These are phyloP conservation scores for Branchellion lobata DNA, from an alignment of 2,888 invertebrate genomes.

Conservation along the genomic window DNA sequence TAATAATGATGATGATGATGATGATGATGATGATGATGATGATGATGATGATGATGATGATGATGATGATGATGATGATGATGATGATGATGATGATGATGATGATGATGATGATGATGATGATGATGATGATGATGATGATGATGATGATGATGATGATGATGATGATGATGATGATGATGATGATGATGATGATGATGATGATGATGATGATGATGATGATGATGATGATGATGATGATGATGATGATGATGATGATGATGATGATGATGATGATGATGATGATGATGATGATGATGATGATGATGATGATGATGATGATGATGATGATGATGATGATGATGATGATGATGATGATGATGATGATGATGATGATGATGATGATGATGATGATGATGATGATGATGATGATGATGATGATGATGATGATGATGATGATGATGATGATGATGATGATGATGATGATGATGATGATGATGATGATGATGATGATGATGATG, in stretches of 20 bases:
- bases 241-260: slow-evolving; percentile 37
- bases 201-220: slow-evolving; percentile 30
- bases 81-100: slow-evolving; percentile 30
- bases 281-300: slow-evolving; percentile 8
- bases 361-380: slow-evolving; percentile 15
- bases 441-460: neutral
- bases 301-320: slow-evolving; percentile 32
- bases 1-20: slow-evolving; percentile 16
- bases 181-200: slow-evolving; percentile 21
- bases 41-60: slow-evolving; percentile 29
- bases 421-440: neutral
- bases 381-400: neutral
- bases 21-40: slow-evolving; percentile 30
- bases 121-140: slow-evolving; percentile 25
- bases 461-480: slow-evolving; percentile 14
- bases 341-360: slow-evolving; percentile 38
- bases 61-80: slow-evolving; percentile 42
- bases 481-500: slow-evolving; percentile 14
- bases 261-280: slow-evolving; percentile 10
- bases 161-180: neutral
- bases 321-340: slow-evolving; percentile 35
- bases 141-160: slow-evolving; percentile 27
- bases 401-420: too few species aligned
- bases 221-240: slow-evolving; percentile 40
- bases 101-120: slow-evolving; percentile 43